Base-by-base conservation (phyloP, 2,888 invertebrate species). In the Bembecia ichneumoniformis region DNA sequence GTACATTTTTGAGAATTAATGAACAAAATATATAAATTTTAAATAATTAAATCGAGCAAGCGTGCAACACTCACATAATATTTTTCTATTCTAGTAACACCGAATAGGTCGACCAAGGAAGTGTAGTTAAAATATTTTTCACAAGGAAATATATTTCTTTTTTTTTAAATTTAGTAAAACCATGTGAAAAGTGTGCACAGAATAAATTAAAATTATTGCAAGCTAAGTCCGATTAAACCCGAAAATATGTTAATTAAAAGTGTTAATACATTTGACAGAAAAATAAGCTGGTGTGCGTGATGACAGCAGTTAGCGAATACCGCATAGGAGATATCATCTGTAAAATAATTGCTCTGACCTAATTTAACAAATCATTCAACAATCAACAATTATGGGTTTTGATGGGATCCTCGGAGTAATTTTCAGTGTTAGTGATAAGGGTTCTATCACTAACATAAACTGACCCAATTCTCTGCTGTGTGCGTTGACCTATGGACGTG, bases 401-500 rank as follows among this genome's bases (percentile, higher is more conserved):
- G 55, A 55, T 58, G 58, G 50, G 52, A 13, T 58, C 50, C 43
- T 53, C 52, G 53, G 62, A 57, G 52, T 55, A 56, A 59, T 54
- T 52, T 50, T 35, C 44, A 55, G 55, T 49, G 53, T 57, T 59
- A 51, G 52, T 51, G 58, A 55, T 53, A 57, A 52, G 52, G 61
- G 62, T 63, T 66, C 56, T 55, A 52, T 70, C 74, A 68, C 71
- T 74, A 80, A 74, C 72, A 74, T 82, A 28, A 28, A 28, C 77
- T 87, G 87, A 87, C 87, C 87, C 84, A 87, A 69, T 77, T 87
- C 70, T 66, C 63, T 72, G 71, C 62, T 66, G 75, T 83, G 81
- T 82, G 78, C 83, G 80, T 81, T 86, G 87, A 87, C 87, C 86
- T 84, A 83, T 59, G 72, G 69, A 68, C 67, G 69, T 75, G 81